These are phyloP conservation scores for Temnothorax curvispinosus DNA, from an alignment of 1,140 invertebrate species.

Conservation along the genomic window DNA sequence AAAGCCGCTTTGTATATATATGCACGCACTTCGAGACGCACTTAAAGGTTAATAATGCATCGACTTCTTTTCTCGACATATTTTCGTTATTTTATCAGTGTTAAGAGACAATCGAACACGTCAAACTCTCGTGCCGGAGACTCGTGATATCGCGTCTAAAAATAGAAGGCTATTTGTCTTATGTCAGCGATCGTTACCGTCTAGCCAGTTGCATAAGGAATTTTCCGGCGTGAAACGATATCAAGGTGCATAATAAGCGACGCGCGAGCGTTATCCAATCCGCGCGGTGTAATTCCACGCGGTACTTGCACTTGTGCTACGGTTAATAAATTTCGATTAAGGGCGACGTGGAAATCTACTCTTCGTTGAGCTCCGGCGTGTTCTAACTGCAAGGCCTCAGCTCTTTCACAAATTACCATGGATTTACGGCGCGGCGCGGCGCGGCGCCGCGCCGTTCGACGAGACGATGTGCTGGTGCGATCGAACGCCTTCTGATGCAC, in stretches of 20 bases:
- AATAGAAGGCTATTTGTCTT: neutral
- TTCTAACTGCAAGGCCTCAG: constrained; percentile 11
- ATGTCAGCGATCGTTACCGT: neutral
- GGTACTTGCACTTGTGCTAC: constrained; percentile 7
- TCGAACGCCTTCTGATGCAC: neutral
- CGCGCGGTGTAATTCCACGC: neutral
- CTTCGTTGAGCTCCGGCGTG: neutral
- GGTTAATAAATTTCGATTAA: constrained; percentile 55
- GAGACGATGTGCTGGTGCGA: constrained; percentile 6
- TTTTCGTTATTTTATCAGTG: neutral
- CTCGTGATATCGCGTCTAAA: constrained; percentile 19
- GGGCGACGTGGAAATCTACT: constrained; percentile 44
- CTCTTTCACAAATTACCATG: constrained; percentile 39
- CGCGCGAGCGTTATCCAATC: constrained; percentile 33
- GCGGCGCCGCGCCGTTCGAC: neutral
- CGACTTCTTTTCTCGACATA: neutral
- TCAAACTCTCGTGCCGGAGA: neutral
- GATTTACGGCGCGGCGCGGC: neutral
- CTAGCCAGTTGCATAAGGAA: constrained; percentile 24
- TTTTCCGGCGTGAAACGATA: neutral
- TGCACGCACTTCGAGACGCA: too few species aligned
- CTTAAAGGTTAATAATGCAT: neutral
- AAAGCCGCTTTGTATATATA: too few species aligned
- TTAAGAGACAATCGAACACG: neutral
- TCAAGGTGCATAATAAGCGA: constrained; percentile 44